Evolutionary conservation across 1,140 invertebrate species (phyloP), one percentile per base, ranked within the genome.

Genomic region (Pseudomyrmex gracilis): DNA sequence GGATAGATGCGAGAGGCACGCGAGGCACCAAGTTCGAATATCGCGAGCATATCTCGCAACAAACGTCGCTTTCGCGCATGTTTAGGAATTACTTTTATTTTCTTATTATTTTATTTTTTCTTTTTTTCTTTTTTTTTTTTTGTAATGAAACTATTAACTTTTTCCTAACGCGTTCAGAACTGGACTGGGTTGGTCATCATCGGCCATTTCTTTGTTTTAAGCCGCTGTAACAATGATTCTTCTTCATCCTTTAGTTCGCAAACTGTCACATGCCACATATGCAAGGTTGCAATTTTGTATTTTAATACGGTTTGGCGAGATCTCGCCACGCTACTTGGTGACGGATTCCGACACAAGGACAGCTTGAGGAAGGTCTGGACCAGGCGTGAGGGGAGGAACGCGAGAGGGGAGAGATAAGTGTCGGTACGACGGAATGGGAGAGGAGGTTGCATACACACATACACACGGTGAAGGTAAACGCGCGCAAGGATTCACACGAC

Each of bases 281-380:
- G n/a, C 34, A 34, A 34, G 12, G 1, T 9, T 12, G 10, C 68
- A 15, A 1, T 51, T 70, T 12, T 24, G 17, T 2, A 55, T 47
- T 47, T 63, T 13, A 15, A 12, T 51, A 22, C 2, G 47, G 1
- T 57, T 68, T 12, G 43, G 5, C 53, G 51, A 12, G 1, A 45
- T 49, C 51, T 67, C 57, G 55, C 74, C 77, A 34, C 34, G 58
- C 49, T 71, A 53, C 43, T 78, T 61, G 45, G 34, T 15, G 15
- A 17, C 10, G 17, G 67, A 87, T 87, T 73, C 80, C 58, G 85
- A 80, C 68, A 58, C 73, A 86, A 57, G 82, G 70, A 67, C 45
- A 12, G 51, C 73, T 87, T 88, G 87, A 87, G 87, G 87, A 77
- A 88, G 87, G 87, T 87, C 85, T 22, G 82, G 55, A 66, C 47